Base-by-base conservation (phyloP, 1,140 invertebrate species). In the Limonius californicus region DNA sequence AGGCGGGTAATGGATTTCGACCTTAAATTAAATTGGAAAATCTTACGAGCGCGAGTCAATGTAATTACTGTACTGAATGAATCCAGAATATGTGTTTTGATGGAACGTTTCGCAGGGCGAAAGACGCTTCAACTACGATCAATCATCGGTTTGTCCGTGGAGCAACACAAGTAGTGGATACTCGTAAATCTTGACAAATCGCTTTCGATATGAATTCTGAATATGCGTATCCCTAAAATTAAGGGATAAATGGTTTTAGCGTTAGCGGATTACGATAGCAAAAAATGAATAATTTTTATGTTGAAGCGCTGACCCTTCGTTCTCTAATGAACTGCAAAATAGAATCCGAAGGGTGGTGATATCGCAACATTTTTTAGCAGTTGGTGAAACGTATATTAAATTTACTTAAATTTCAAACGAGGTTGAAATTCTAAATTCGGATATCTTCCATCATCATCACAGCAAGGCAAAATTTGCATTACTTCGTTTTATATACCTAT, bases 171-270 rank as follows among this genome's bases (percentile, higher is more conserved):
- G 50, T 20, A 15, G 9, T n/a, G 8, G 45, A 50, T 50, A 18
- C 45, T 15, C 16, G 9, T 27, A 54, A 54, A 54, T 54, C 50
- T 54, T 54, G 50, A 54, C 50, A 54, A 54, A 54, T 54, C 50
- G 16, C n/a, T 27, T 27, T 19, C 9, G 50, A 54, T 54, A 54
- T 54, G 50, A 54, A 15, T 54, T n/a, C 14, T n/a, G 50, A 54
- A 23, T 20, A 45, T 45, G 14, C n/a, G 42, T 3, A 45, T 2
- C 42, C 14, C 42, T n/a, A 45, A 45, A 45, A 45, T 45, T 45
- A 45, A 6, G 12, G 4, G 4, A 45, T 18, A 45, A 27, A 27
- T n/a, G n/a, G n/a, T n/a, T n/a, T n/a, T n/a, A n/a, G n/a, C n/a
- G n/a, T n/a, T n/a, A n/a, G n/a, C n/a, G n/a, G n/a, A n/a, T n/a